Base-by-base conservation (phyloP, 2,797 vertebrate genomes). In the Sebastes nivosus region DNA sequence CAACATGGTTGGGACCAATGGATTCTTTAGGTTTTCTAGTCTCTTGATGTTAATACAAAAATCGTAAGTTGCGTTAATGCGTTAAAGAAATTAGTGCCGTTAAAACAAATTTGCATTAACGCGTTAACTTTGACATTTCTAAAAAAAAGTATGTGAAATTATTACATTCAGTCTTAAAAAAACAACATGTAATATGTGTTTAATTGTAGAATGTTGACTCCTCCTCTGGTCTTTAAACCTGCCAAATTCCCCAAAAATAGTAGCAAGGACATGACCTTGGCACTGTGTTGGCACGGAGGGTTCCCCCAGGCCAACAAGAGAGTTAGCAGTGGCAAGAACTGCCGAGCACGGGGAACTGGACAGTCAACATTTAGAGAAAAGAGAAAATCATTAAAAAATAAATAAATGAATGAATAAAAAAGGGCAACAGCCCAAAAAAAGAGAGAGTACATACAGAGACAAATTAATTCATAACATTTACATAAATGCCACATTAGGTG, bases 401-500 rank as follows among this genome's bases (percentile, higher is more conserved):
- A 75, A 80, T 24, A 6, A 69, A 80, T 29, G 0, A 61, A 38
- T 64, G 3, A 38, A 61, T 11, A 5, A 10, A 59, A 60, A 67
- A 67, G 54, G 29, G 60, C 10, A 75, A 29, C 16, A 72, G 36
- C 36, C 13, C 52, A 50, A 66, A 13, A 77, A 57, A 58, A 50
- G 11, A 46, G 4, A 57, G 55, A 73, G 14, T 55, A 42, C 6
- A 6, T 20, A 32, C n/a, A 38, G 55, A 70, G 65, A 76, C 29
- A 86, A 85, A 90, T 76, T 11, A 83, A 79, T 82, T 81, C 55
- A 63, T 50, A 36, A 67, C 50, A 84, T 89, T 92, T 88, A 67
- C 85, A 93, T 89, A 92, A 89, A 88, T 61, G 68, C 54, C 78
- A 75, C 76, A 91, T 87, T 87, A 86, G 63, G 72, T 65, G 60